Evolutionary conservation across 2,888 invertebrate genomes (phyloP).

Genomic region (Venustoraphidia nigricollis): DNA sequence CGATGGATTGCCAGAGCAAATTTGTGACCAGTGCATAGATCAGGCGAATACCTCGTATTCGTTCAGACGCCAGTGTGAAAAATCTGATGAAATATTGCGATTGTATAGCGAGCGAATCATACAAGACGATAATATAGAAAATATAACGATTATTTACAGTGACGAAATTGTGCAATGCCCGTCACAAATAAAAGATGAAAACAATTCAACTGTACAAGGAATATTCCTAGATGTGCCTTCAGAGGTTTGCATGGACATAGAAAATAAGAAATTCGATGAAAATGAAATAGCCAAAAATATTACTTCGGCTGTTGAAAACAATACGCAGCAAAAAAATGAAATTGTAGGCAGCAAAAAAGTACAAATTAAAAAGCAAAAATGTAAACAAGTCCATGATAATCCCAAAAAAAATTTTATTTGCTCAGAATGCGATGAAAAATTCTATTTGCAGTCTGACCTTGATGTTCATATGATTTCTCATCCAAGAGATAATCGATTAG

Average conservation of each 20-base stretch:
- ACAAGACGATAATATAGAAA: too few species aligned
- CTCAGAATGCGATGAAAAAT: conserved; percentile 9
- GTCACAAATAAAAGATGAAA: too few species aligned
- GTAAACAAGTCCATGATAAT: background rate
- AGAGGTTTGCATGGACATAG: background rate
- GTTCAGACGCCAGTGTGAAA: conserved; percentile 19
- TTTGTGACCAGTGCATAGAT: conserved; percentile 18
- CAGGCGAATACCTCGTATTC: conserved; percentile 16
- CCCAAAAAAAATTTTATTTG: background rate
- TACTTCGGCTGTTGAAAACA: background rate
- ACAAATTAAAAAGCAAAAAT: background rate
- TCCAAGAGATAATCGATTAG: conserved; percentile 8
- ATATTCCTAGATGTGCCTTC: too few species aligned
- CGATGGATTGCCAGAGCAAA: conserved; percentile 17
- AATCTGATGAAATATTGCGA: conserved; percentile 16
- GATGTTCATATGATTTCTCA: conserved; percentile 20
- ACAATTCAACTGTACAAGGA: too few species aligned
- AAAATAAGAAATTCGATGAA: too few species aligned
- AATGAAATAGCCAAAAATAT: background rate
- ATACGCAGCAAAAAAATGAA: background rate
- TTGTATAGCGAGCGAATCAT: conserved; percentile 9
- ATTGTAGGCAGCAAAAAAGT: background rate
- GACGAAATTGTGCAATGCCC: background rate
- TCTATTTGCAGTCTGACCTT: conserved; percentile 18
- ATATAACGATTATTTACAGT: background rate